Percentiles rank a stretch among this genome's conserved stretches.
These are phyloP conservation scores for Alcedo atthis DNA, from an alignment of 2,797 vertebrate species.

Conservation along the genomic window DNA sequence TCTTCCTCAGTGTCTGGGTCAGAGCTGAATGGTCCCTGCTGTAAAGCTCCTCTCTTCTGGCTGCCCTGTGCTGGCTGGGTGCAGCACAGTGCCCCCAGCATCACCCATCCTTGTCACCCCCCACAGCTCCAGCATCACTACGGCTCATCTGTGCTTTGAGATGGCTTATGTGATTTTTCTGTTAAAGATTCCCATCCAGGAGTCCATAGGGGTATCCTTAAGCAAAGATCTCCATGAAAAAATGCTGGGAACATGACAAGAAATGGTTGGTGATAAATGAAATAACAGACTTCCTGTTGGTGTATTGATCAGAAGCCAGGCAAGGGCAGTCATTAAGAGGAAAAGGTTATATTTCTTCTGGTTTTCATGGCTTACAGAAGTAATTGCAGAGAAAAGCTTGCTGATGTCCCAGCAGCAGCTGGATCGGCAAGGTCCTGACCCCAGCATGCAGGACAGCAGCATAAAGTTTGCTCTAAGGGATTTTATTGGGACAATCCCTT, in stretches of 20 bases:
- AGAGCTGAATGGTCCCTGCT: not conserved
- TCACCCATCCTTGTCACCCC: rapidly evolving
- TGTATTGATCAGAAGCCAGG: not conserved
- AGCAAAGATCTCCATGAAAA: not conserved
- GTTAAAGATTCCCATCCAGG: not conserved
- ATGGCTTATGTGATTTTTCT: not conserved
- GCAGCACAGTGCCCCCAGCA: rapidly evolving
- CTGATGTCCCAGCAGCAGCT: not conserved
- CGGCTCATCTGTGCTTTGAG: not conserved
- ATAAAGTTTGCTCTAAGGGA: not conserved
- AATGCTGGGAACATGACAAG: not conserved
- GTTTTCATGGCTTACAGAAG: not conserved
- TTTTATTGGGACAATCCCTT: not conserved
- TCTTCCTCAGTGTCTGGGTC: not conserved
- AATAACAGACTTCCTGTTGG: not conserved
- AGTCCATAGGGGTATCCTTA: not conserved
- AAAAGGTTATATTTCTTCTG: not conserved
- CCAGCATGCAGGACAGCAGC: not conserved
- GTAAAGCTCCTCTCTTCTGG: not conserved
- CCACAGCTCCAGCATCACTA: not conserved
- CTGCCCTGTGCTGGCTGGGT: not conserved
- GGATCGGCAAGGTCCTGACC: not conserved
- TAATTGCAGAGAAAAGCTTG: not conserved
- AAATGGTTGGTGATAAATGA: not conserved
- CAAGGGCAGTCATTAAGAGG: not conserved